A percentile compares a stretch with the other conserved stretches of the same genome.
Conservation (phyloP, 2,888 invertebrate species). For the Cistogaster globosa region DNA sequence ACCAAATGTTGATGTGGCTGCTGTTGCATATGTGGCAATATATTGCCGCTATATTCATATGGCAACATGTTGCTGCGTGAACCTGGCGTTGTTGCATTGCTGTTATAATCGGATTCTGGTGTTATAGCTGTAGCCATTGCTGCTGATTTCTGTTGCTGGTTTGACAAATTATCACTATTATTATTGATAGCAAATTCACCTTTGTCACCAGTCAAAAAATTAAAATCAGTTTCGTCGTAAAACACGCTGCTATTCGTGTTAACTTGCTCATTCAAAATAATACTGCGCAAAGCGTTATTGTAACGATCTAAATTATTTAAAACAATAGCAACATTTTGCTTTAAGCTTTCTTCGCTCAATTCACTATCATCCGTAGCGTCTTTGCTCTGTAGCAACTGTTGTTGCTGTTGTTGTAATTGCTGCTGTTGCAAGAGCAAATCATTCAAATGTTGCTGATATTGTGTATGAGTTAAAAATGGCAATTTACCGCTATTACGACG, state of each 20-base stretch:
- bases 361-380: constrained; percentile 76
- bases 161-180: constrained; percentile 72
- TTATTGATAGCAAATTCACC: constrained; percentile 73
- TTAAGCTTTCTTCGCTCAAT: constrained; percentile 83
- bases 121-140: constrained; percentile 77
- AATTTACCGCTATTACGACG: constrained; percentile 74
- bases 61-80: constrained; percentile 75
- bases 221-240: constrained; percentile 75
- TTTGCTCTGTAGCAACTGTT: constrained; percentile 74
- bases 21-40: constrained; percentile 70
- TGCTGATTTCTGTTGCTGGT: constrained; percentile 54
- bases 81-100: constrained; percentile 82
- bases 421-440: constrained; percentile 80
- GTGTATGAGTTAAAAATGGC: constrained; percentile 74
- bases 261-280: constrained; percentile 82
- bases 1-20: constrained; percentile 77
- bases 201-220: constrained; percentile 59
- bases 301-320: constrained; percentile 83
- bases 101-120: constrained; percentile 83
- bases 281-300: constrained; percentile 82
- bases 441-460: constrained; percentile 80
- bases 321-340: constrained; percentile 83
- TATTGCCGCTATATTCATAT: constrained; percentile 72
- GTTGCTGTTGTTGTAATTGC: constrained; percentile 77
- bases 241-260: constrained; percentile 77